Evolutionary conservation across 2,797 vertebrate genomes (phyloP).

Genomic region (Columba guinea): DNA sequence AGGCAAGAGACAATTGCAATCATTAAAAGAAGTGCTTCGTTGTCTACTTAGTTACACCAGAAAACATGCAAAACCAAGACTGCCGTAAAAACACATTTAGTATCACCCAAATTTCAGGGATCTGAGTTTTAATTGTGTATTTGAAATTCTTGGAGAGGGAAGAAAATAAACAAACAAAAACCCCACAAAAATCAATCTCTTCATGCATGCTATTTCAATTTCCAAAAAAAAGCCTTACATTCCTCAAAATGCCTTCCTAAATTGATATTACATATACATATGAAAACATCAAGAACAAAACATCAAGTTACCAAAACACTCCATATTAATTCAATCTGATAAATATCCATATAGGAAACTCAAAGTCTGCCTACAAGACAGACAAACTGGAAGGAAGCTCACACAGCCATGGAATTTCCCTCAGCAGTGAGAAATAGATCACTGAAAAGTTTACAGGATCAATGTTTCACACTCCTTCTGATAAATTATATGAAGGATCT

Average conservation of each 20-base stretch:
- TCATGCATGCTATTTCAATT: neutral
- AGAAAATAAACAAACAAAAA: neutral
- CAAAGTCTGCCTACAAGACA: neutral
- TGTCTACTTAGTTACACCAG: neutral
- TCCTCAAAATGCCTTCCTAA: neutral
- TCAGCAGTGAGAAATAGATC: neutral
- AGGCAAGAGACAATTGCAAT: neutral
- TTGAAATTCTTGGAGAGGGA: neutral
- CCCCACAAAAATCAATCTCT: neutral
- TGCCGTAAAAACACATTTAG: neutral
- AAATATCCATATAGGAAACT: neutral
- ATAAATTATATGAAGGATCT: neutral
- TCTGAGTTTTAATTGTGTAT: neutral
- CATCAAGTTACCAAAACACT: neutral
- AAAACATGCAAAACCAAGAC: neutral
- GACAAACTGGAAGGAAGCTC: neutral
- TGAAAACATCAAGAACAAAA: neutral
- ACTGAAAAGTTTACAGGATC: neutral
- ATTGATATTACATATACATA: neutral
- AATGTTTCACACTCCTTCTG: neutral
- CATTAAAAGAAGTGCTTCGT: neutral
- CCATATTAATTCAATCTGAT: neutral
- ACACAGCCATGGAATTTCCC: neutral
- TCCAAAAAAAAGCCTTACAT: neutral
- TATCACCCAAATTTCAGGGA: neutral